phyloP scores from a whole-genome alignment of 2,888 invertebrate species.

The Quadroppia sp. region DNA sequence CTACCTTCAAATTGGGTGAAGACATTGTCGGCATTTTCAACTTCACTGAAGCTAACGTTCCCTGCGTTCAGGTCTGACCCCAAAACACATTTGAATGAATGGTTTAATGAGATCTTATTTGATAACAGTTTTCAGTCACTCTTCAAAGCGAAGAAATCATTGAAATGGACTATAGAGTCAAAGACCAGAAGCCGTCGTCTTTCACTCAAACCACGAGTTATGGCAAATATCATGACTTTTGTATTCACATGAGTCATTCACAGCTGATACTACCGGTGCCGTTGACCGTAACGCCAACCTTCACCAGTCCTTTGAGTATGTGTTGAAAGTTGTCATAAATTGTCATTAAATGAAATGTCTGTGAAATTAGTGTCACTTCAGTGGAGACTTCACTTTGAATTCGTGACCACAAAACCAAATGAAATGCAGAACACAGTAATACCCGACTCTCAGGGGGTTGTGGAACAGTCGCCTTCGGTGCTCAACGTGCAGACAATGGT shows the following conservation, averaged over 20 bases:
- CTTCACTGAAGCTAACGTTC: constrained; percentile 81
- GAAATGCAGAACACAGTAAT: constrained; percentile 34
- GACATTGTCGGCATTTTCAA: constrained; percentile 96
- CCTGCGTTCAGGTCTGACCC: constrained; percentile 73
- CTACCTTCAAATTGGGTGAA: constrained; percentile 92
- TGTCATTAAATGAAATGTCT: not conserved
- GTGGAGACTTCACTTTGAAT: constrained; percentile 97
- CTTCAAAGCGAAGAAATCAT: constrained; percentile 84
- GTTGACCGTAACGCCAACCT: constrained; percentile 90
- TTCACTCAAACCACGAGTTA: constrained; percentile 56
- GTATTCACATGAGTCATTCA: constrained; percentile 73
- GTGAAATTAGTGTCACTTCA: constrained; percentile 67
- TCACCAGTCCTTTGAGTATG: constrained; percentile 77
- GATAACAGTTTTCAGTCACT: constrained; percentile 71
- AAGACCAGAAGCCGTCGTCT: constrained; percentile 51
- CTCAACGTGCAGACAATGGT: constrained; percentile 96
- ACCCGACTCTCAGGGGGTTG: constrained; percentile 54
- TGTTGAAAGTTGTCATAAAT: constrained; percentile 32
- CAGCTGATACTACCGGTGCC: constrained; percentile 91
- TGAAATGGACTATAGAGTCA: constrained; percentile 54
- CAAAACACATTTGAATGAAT: constrained; percentile 8
- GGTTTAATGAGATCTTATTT: not conserved
- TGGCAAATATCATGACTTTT: constrained; percentile 87
- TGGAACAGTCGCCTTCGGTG: constrained; percentile 78
- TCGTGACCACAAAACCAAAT: constrained; percentile 69